Conservation (phyloP, 2,113 vertebrate species). For the Micromys minutus region DNA sequence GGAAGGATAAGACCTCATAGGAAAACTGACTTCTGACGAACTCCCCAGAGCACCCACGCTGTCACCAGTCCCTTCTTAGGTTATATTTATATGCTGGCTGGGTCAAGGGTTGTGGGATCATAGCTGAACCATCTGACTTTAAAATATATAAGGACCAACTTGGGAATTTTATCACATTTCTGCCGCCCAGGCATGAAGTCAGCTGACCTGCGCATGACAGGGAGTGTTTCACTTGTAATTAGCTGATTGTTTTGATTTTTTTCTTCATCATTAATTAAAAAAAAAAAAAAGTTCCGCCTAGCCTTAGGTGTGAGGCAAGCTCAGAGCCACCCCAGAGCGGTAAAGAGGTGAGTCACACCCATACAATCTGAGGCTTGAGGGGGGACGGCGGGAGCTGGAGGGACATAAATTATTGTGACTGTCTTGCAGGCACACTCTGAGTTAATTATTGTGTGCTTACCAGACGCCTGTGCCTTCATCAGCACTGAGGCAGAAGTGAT, state of each 20-base stretch:
- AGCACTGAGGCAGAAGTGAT: neutral
- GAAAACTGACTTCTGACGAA: conserved; percentile 34
- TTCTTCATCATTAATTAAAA: neutral
- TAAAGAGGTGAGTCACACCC: conserved; percentile 74
- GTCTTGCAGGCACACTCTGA: neutral
- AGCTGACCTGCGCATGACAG: conserved; percentile 34
- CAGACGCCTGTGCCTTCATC: neutral
- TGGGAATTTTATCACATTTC: conserved; percentile 74
- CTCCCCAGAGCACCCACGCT: neutral
- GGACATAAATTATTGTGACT: conserved; percentile 62
- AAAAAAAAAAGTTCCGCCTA: conserved; percentile 32
- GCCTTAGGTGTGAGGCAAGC: neutral
- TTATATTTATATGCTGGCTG: conserved; percentile 72
- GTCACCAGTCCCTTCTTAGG: conserved; percentile 58
- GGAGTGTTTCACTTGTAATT: conserved; percentile 62
- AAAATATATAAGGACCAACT: conserved; percentile 68
- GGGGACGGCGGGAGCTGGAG: conserved; percentile 10
- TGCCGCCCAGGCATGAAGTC: conserved; percentile 70
- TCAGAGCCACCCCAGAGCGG: conserved; percentile 22
- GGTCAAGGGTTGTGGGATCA: conserved; percentile 67
- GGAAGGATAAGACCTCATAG: conserved; percentile 11
- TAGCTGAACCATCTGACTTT: conserved; percentile 67
- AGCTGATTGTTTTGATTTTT: neutral
- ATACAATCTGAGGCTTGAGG: conserved; percentile 28
- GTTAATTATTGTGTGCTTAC: conserved; percentile 15